phyloP scores from a whole-genome alignment of 2,797 vertebrate species.

The Pyrocephalus nanus region DNA sequence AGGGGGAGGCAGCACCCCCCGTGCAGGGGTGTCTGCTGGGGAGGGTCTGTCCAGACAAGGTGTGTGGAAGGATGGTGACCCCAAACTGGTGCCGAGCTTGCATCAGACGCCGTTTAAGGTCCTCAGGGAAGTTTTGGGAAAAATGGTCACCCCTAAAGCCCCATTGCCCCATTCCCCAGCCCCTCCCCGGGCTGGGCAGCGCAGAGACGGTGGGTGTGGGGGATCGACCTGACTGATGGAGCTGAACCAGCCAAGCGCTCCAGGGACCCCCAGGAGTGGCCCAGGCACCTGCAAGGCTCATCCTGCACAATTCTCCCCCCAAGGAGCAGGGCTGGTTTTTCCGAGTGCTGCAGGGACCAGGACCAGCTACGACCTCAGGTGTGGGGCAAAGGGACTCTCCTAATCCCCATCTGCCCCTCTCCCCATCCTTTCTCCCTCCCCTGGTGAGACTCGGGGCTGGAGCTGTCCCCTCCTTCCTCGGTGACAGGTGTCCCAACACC shows the following conservation, averaged over 20 bases:
- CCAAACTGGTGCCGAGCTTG: not conserved
- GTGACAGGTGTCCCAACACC: not conserved
- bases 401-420: not conserved
- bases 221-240: not conserved
- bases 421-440: not conserved
- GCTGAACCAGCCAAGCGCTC: not conserved
- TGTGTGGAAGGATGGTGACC: fast-evolving
- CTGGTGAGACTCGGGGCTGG: not conserved
- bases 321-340: not conserved
- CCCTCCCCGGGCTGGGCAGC: fast-evolving
- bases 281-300: not conserved
- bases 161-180: too few relatives aligned
- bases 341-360: not conserved
- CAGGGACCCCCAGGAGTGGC: not conserved
- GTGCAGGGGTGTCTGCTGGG: not conserved
- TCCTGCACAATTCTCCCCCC: fast-evolving
- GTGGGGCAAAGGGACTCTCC: not conserved
- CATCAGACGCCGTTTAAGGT: fast-evolving
- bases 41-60: not conserved
- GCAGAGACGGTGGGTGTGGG: too few relatives aligned
- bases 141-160: not conserved
- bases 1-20: too few relatives aligned
- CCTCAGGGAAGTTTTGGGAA: not conserved
- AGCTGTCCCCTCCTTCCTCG: not conserved
- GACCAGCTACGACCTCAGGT: not conserved